Conservation (phyloP, 2,113 vertebrate species). For the Sigmodon hispidus region DNA sequence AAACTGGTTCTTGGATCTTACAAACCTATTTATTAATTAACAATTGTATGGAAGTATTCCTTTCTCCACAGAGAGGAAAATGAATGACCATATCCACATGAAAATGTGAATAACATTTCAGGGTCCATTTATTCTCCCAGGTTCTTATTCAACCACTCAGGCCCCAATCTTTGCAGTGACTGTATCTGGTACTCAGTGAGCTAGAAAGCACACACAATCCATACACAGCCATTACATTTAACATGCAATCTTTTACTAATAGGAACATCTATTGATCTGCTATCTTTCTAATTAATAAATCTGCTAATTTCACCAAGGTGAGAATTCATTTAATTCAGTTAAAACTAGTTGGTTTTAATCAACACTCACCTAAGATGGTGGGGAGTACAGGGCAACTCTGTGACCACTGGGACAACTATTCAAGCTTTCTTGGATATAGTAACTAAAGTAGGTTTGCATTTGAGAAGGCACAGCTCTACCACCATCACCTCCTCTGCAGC, state of each 20-base stretch:
- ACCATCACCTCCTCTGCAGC: neutral
- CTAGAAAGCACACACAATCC: neutral
- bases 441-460: neutral
- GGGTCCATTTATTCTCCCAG: neutral
- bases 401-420: neutral
- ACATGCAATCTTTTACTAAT: neutral
- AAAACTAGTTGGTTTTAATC: neutral
- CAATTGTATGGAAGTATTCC: neutral
- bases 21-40: neutral
- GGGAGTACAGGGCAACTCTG: neutral
- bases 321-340: conserved; percentile 18
- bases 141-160: neutral
- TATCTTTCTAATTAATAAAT: too few species aligned
- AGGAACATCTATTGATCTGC: neutral
- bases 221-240: neutral
- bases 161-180: neutral
- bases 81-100: neutral
- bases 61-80: neutral
- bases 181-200: neutral
- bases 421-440: neutral
- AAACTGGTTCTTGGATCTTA: neutral
- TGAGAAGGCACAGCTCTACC: neutral
- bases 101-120: conserved; percentile 9
- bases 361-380: neutral
- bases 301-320: neutral